Conservation (phyloP, 2,888 invertebrate genomes). For the Microplitis manilae region DNA sequence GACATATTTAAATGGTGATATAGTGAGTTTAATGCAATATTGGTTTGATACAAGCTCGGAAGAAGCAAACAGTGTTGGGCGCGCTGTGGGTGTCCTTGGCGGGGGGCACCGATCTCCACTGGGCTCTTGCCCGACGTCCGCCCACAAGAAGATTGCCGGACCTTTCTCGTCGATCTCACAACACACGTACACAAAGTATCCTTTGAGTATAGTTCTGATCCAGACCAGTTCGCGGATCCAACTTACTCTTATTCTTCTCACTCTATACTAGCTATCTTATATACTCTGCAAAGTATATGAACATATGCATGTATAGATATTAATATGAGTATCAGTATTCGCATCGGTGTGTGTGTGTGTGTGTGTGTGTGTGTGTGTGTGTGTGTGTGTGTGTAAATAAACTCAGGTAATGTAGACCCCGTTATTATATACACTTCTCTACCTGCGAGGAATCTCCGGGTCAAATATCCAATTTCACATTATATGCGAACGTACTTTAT, state of each 20-base stretch:
- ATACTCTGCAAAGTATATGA: no score
- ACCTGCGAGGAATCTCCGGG: slow-evolving; percentile 44
- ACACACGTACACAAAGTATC: slow-evolving; percentile 4
- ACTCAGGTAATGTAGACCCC: slow-evolving; percentile 31
- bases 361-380: slow-evolving; percentile 20
- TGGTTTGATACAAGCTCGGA: slow-evolving; percentile 12
- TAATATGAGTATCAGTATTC: no score
- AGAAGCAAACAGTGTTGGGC: slow-evolving; percentile 53
- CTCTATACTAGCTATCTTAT: neutral
- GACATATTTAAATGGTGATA: slow-evolving; percentile 9
- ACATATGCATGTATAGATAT: no score
- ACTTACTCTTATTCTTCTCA: slow-evolving; percentile 22
- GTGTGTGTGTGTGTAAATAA: slow-evolving; percentile 11
- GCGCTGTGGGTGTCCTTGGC: slow-evolving; percentile 66
- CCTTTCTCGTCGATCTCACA: slow-evolving; percentile 50
- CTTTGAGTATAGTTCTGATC: neutral
- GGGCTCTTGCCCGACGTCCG: slow-evolving; percentile 57
- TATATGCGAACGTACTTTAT: slow-evolving; percentile 22
- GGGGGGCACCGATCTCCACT: slow-evolving; percentile 67
- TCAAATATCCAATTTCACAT: slow-evolving; percentile 37
- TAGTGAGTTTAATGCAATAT: neutral
- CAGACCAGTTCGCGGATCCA: neutral
- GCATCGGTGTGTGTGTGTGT: slow-evolving; percentile 5
- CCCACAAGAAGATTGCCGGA: slow-evolving; percentile 63
- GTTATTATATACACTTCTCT: slow-evolving; percentile 47